Base-by-base conservation (phyloP, 1,140 invertebrate species). In the Arion vulgaris region DNA sequence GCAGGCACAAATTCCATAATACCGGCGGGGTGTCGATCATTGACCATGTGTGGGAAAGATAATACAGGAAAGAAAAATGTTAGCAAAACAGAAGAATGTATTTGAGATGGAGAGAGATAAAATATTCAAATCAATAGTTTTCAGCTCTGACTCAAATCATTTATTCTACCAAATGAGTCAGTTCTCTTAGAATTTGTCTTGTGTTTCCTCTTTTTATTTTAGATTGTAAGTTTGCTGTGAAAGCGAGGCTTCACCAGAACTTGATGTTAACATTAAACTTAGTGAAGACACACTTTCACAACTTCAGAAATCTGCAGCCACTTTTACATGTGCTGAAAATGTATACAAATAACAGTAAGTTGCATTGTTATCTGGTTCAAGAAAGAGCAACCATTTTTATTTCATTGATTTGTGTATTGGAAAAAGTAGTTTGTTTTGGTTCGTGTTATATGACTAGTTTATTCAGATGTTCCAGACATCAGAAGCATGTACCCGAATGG, bases 171-270 rank as follows among this genome's bases (percentile, higher is more conserved):
- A 26, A 45, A 45, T 45, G 41, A 7, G 41, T 45, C 41, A 45
- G 5, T n/a, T n/a, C n/a, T n/a, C n/a, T n/a, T n/a, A n/a, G n/a
- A n/a, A n/a, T n/a, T n/a, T n/a, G 45, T 19, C 19, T 49, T 11
- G 45, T 49, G 19, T 11, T 19, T 49, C 45, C 19, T 9, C 19
- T 49, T 74, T 49, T 72, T 53, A 62, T 87, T 88, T 74, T 87
- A 92, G 91, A 92, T 86, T 83, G 89, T 13, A 92, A 92, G 80
- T 91, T 92, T 90, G 87, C 89, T 36, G 85, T 91, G 62, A 92
- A 91, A 84, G 91, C 90, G 17, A 75, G 91, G 68, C 80, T 91
- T 69, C 88, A 88, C 81, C 86, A 89, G 69, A 88, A 88, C 15
- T 83, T 92, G 66, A 74, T 88, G 26, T 82, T 92, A 38, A 91